Conservation (phyloP, 2,888 invertebrate genomes). For the Xestobium rufovillosum region DNA sequence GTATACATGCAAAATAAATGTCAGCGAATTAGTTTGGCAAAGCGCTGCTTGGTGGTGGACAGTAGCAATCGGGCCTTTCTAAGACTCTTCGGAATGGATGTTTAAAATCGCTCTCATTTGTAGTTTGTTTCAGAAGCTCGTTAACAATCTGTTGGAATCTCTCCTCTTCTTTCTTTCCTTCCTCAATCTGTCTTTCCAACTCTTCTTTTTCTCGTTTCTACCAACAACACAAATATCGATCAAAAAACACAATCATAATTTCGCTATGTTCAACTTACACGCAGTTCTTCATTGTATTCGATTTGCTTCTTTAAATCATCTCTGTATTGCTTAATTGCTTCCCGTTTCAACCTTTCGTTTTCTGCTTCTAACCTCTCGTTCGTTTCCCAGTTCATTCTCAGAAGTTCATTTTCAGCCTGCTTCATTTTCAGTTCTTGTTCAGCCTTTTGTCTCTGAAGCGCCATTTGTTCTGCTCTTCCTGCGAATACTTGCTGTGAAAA, state of each 20-base stretch:
- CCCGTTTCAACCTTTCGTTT: conserved; percentile 29
- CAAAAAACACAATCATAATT: background rate
- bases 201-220: conserved; percentile 36
- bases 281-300: conserved; percentile 35
- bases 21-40: too few species aligned
- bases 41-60: conserved; percentile 23
- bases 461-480: conserved; percentile 36
- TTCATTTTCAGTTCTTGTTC: conserved; percentile 30
- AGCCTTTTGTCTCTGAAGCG: conserved; percentile 31
- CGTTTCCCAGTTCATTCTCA: conserved; percentile 31
- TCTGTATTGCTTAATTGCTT: conserved; percentile 33
- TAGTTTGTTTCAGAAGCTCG: conserved; percentile 27
- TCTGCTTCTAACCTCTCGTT: conserved; percentile 36
- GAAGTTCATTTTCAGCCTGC: conserved; percentile 37
- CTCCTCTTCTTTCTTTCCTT: conserved; percentile 36
- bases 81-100: conserved; percentile 38
- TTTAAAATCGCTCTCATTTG: conserved; percentile 25
- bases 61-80: conserved; percentile 34
- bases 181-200: conserved; percentile 32
- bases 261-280: conserved; percentile 29
- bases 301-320: conserved; percentile 40
- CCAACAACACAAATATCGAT: conserved; percentile 13
- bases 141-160: conserved; percentile 32
- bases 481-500: conserved; percentile 32
- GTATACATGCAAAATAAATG: too few species aligned